phyloP scores from a whole-genome alignment of 2,888 invertebrate species.

The Mythimna vitellina region DNA sequence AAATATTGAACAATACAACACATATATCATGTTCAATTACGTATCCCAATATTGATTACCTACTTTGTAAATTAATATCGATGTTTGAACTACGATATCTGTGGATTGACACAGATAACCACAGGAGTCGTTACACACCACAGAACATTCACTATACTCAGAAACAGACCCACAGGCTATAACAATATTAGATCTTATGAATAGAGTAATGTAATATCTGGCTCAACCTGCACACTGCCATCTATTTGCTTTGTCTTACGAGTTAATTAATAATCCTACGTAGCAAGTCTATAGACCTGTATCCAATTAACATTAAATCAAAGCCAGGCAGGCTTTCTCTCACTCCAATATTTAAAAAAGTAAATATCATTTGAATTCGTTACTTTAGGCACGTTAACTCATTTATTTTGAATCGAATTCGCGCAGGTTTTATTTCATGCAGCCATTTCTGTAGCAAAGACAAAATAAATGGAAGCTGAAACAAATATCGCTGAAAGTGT shows the following conservation, averaged over 20 bases:
- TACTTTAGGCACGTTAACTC: conserved; percentile 9
- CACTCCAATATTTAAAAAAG: conserved; percentile 19
- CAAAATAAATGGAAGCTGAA: conserved; percentile 29
- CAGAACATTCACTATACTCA: conserved; percentile 13
- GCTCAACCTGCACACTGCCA: conserved; percentile 15
- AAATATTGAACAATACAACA: conserved; percentile 24
- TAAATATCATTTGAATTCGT: conserved; percentile 15
- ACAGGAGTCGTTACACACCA: conserved; percentile 17
- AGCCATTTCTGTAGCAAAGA: conserved; percentile 11
- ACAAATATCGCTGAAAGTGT: conserved; percentile 14
- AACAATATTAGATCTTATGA: conserved; percentile 34
- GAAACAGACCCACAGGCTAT: conserved; percentile 9
- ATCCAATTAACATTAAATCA: conserved; percentile 30
- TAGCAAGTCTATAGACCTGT: conserved; percentile 9
- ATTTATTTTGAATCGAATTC: conserved; percentile 33
- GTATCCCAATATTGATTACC: conserved; percentile 52
- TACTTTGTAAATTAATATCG: conserved; percentile 43
- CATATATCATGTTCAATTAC: conserved; percentile 25
- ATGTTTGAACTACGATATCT: conserved; percentile 42
- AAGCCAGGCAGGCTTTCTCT: conserved; percentile 2
- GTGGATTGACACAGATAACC: conserved; percentile 51
- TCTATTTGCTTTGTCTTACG: conserved; percentile 46
- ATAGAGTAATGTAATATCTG: conserved; percentile 43
- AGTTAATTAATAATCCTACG: conserved; percentile 55
- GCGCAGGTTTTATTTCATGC: background rate